Conservation (phyloP, 2,888 invertebrate species). For the Ceriagrion tenellum region DNA sequence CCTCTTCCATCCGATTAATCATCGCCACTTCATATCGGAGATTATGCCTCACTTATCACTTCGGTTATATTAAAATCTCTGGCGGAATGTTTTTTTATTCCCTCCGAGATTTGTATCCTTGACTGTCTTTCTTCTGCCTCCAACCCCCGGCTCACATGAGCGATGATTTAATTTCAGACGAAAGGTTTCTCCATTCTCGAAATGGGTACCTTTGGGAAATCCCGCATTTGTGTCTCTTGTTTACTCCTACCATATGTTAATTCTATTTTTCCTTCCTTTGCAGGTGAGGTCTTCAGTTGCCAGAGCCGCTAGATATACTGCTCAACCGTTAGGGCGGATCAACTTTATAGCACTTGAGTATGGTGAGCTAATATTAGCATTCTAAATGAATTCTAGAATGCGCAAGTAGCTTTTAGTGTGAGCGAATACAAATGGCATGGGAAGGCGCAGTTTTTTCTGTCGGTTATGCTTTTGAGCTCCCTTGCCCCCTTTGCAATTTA, state of each 20-base stretch:
- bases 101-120: background rate
- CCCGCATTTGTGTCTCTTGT: background rate
- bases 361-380: conserved; percentile 16
- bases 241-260: background rate
- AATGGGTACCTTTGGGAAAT: background rate
- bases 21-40: background rate
- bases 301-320: background rate
- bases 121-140: background rate
- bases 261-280: background rate
- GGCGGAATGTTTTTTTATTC: background rate
- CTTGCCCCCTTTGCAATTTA: background rate
- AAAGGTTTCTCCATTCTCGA: background rate
- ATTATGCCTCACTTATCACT: background rate
- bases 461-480: background rate
- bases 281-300: background rate
- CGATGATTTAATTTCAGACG: background rate
- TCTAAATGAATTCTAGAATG: background rate
- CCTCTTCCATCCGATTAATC: background rate
- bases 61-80: background rate
- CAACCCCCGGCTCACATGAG: background rate
- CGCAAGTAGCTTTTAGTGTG: background rate
- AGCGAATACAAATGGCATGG: background rate
- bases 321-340: background rate
- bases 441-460: background rate
- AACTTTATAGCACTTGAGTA: background rate